Evolutionary conservation across 2,797 vertebrate species (phyloP).

Genomic region (Dipus sagitta): DNA sequence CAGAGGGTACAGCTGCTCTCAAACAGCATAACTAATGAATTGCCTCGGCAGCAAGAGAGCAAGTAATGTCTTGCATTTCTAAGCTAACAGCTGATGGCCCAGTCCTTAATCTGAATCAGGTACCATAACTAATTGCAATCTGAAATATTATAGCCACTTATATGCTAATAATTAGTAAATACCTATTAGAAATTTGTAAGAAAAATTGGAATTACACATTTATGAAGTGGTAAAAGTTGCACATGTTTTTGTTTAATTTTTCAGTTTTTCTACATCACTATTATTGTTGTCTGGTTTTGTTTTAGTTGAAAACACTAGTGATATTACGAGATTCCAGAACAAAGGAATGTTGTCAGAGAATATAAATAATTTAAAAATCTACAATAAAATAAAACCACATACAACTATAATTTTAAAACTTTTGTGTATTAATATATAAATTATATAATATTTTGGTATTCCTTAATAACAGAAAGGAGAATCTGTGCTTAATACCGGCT

Average conservation of each 20-base stretch:
- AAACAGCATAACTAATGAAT: constrained; percentile 88
- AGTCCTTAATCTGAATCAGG: constrained; percentile 79
- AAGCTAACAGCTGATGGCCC: constrained; percentile 78
- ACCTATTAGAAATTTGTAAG: constrained; percentile 70
- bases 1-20: constrained; percentile 87
- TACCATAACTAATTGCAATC: constrained; percentile 83
- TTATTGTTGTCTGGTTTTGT: neutral
- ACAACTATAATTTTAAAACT: neutral
- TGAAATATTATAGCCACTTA: constrained; percentile 83
- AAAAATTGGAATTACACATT: constrained; percentile 33
- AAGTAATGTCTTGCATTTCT: constrained; percentile 81
- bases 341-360: neutral
- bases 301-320: constrained; percentile 13
- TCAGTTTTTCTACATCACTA: neutral
- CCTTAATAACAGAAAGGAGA: neutral
- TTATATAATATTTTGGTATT: neutral
- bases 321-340: neutral
- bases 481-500: neutral
- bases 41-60: constrained; percentile 81
- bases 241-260: neutral
- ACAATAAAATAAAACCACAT: neutral
- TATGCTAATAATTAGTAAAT: constrained; percentile 83
- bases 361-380: constrained; percentile 11
- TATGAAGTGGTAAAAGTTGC: neutral
- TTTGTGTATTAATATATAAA: neutral